Base-by-base conservation (phyloP, 2,888 invertebrate genomes). In the Tachina fera region DNA sequence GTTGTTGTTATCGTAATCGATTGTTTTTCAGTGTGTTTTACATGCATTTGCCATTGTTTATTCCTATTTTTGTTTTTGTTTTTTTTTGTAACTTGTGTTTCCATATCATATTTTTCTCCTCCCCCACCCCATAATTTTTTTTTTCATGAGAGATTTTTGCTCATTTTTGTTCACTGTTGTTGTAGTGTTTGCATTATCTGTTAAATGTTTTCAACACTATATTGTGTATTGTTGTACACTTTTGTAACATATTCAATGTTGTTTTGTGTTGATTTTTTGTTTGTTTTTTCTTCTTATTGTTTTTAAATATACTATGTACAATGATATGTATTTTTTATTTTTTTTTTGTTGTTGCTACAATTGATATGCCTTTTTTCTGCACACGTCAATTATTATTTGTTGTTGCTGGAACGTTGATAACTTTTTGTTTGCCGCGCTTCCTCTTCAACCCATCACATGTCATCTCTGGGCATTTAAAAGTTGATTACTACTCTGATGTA, bases 401-500 rank as follows among this genome's bases (percentile, higher is more conserved):
- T 81, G 49, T 56, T 71, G 76, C 9, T 75, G 63, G 51, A 77
- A 76, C 56, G 56, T 72, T 75, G 74, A 78, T 81, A 78, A 67
- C 11, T 43, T 80, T 67, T 74, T 80, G 13, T 31, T 31, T 31
- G 31, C 6, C 11, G 10, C 47, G 13, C 56, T 83, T 71, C 56
- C 31, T 56, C 65, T 16, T 9, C 31, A 31, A 22, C 49, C 19
- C 58, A 47, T 49, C 39, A 41, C 43, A 39, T 51, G 31, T 31
- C 45, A 78, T 78, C 77, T 78, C 16, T 61, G 11, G 74, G 75
- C 67, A 82, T 82, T 86, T 75, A 79, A 82, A 72, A 82, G 78
- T 82, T 85, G 85, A 85, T 85, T 85, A 78, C 85, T 60, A 75
- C 74, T 78, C 65, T 75, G 51, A 53, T 82, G 75, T 78, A 65